Percentiles rank a stretch among this genome's conserved stretches.
Conservation (phyloP, 2,797 vertebrate species). For the Psittacula echo region DNA sequence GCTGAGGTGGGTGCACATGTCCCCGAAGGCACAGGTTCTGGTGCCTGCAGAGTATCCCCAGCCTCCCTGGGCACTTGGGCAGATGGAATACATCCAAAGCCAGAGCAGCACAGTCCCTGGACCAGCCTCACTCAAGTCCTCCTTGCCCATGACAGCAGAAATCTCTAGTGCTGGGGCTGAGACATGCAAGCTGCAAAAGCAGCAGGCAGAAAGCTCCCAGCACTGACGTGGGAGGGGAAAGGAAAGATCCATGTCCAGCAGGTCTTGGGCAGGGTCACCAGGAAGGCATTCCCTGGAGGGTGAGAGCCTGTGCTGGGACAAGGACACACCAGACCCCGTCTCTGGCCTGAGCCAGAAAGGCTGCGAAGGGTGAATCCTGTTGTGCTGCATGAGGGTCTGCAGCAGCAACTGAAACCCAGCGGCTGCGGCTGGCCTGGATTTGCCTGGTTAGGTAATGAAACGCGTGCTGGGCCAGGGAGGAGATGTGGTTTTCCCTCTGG, state of each 20-base stretch:
- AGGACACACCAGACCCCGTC: not conserved
- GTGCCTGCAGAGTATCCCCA: not conserved
- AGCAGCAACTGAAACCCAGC: not conserved
- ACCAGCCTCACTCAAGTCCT: not conserved
- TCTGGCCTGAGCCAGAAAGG: not conserved
- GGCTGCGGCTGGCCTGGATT: not conserved
- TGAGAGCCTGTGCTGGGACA: not conserved
- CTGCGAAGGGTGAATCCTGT: not conserved
- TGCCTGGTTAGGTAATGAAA: not conserved
- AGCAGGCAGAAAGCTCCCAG: not conserved
- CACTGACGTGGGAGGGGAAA: not conserved
- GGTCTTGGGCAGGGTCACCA: not conserved
- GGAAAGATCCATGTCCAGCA: not conserved
- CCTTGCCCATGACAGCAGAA: not conserved
- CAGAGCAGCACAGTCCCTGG: not conserved
- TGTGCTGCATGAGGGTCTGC: not conserved
- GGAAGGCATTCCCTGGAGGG: not conserved
- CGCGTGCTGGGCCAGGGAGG: not conserved
- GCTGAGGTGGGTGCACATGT: accelerated
- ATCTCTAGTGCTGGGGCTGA: not conserved
- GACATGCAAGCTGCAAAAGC: not conserved
- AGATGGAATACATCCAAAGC: not conserved
- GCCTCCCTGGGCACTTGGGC: accelerated
- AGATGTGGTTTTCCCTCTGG: not conserved
- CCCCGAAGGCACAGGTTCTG: accelerated